phyloP scores from a whole-genome alignment of 37 sponge, comb jelly and placozoan species.

The Hexactinellida sp. region DNA sequence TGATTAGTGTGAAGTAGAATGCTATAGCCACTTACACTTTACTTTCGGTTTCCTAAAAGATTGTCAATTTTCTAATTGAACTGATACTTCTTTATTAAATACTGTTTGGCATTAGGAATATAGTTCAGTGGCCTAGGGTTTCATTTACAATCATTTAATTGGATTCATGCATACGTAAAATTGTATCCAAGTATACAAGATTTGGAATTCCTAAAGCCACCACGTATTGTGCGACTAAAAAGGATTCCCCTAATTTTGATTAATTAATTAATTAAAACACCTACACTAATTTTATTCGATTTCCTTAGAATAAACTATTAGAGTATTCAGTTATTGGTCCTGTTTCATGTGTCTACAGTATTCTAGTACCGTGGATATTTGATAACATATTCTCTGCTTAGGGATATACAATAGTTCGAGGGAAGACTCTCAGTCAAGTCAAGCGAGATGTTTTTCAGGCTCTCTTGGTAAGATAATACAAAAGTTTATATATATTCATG shows the following conservation, averaged over 20 bases:
- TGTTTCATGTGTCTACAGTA: too few relatives aligned
- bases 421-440: not conserved
- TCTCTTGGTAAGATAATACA: not conserved
- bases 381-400: not conserved
- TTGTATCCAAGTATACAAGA: too few relatives aligned
- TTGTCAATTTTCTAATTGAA: not conserved
- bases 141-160: not conserved
- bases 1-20: too few relatives aligned
- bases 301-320: too few relatives aligned
- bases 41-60: not conserved
- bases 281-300: too few relatives aligned
- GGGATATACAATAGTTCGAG: constrained; percentile 4
- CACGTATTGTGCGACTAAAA: too few relatives aligned
- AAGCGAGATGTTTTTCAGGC: constrained; percentile 12
- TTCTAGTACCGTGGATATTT: not conserved
- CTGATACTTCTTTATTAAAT: not conserved
- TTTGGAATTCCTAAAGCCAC: too few relatives aligned
- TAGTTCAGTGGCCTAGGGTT: not conserved
- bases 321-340: too few relatives aligned
- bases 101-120: not conserved
- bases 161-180: not conserved
- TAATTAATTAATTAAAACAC: too few relatives aligned
- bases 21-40: not conserved
- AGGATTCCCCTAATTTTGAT: too few relatives aligned
- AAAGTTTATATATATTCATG: too few relatives aligned